phyloP scores from a whole-genome alignment of 1,140 invertebrate species.

The Elysia chlorotica region DNA sequence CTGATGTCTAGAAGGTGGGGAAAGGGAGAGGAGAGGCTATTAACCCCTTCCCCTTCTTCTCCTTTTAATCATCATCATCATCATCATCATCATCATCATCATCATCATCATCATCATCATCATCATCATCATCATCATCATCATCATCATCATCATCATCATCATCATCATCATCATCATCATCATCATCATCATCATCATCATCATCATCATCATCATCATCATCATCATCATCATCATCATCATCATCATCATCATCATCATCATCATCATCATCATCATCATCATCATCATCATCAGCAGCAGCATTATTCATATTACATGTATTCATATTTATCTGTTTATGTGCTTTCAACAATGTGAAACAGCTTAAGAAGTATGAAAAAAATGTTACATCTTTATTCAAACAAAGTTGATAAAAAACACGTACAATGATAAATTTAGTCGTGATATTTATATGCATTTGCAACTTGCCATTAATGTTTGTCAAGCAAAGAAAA shows the following conservation, averaged over 20 bases:
- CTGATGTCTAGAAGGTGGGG: too few relatives aligned
- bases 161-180: conserved; percentile 9
- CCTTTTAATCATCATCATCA: conserved; percentile 6
- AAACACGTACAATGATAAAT: too few relatives aligned
- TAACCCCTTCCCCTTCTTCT: too few relatives aligned
- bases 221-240: conserved; percentile 1
- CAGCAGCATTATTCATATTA: background rate
- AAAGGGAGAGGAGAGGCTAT: too few relatives aligned
- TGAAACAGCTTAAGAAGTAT: too few relatives aligned
- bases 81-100: conserved; percentile 14
- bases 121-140: conserved; percentile 8
- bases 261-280: conserved; percentile 14
- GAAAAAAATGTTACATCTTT: too few relatives aligned
- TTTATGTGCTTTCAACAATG: too few relatives aligned
- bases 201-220: conserved; percentile 1
- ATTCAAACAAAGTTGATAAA: too few relatives aligned
- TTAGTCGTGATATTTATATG: too few relatives aligned
- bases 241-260: conserved; percentile 14
- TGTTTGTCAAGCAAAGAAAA: too few relatives aligned
- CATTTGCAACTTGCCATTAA: too few relatives aligned
- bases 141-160: conserved; percentile 10
- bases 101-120: conserved; percentile 14
- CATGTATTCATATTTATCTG: too few relatives aligned
- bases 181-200: conserved; percentile 9
- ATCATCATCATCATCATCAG: conserved; percentile 8